Percentiles rank a stretch among this genome's conserved stretches.
Evolutionary conservation across 2,113 vertebrate species (phyloP).

Genomic region (Pelecanus crispus): DNA sequence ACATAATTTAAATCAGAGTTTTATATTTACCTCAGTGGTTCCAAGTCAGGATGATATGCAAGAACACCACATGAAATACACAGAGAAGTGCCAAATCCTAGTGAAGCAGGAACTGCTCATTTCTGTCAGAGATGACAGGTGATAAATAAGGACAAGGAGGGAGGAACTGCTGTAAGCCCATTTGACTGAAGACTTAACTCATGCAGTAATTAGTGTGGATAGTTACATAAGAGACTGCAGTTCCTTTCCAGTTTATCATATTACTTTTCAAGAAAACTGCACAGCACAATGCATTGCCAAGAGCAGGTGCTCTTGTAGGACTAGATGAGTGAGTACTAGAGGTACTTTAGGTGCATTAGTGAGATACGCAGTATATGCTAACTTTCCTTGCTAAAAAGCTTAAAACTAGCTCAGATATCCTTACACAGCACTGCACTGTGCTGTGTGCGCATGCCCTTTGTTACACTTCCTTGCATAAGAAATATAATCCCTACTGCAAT

Average conservation of each 20-base stretch:
- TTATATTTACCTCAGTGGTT: not conserved
- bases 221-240: not conserved
- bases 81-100: not conserved
- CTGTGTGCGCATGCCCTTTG: not conserved
- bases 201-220: not conserved
- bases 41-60: not conserved
- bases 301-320: not conserved
- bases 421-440: not conserved
- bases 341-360: not conserved
- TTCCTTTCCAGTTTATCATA: not conserved
- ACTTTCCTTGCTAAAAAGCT: not conserved
- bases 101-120: not conserved
- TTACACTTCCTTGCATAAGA: not conserved
- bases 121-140: not conserved
- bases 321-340: not conserved
- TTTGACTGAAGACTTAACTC: not conserved
- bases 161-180: not conserved
- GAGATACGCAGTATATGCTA: not conserved
- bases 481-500: not conserved
- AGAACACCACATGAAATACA: not conserved
- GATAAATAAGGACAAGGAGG: not conserved
- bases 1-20: not conserved
- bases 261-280: not conserved
- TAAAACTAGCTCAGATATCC: not conserved
- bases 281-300: not conserved